Evolutionary conservation across 2,113 vertebrate species (phyloP), one percentile per base, ranked within the genome.

Genomic region (Semicossyphus pulcher): DNA sequence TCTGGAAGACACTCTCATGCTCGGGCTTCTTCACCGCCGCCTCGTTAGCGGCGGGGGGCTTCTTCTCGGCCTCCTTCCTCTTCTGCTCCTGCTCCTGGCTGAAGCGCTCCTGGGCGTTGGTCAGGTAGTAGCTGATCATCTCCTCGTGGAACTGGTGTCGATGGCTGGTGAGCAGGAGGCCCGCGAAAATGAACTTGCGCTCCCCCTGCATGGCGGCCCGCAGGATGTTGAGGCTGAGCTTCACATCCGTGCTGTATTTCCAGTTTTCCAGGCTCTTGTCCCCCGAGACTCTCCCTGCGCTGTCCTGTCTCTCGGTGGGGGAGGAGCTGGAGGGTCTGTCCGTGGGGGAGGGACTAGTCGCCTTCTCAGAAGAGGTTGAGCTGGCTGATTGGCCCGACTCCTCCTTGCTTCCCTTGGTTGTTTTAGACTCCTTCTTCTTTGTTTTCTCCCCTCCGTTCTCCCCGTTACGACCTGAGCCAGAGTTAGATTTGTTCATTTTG

Each of bases 221-320:
- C 88, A 99, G 91, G 87, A 99, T 99, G 89, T 97, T 99, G 76
- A 99, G 96, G 91, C 98, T 99, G 72, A 99, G 95, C 93, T 98
- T 99, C 78, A 99, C 98, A 12, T 99, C 98, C 0, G 98, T 98
- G 94, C 98, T 98, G 93, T 99, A 99, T 85, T 97, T 99, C 97
- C 96, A 99, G 5, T 95, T 93, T 72, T 98, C 97, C 32, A 95
- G 71, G 45, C 92, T 94, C 86, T 94, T 95, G 70, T 96, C 96
- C 45, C 92, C 90, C 1, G 92, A 89, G 34, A 86, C 87, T 80
- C 93, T 96, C 51, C 88, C 91, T 29, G 80, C 76, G 41, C 82
- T 89, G 70, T 88, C 86, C 59, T 81, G 90, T 78, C 90, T 90
- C 81, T 92, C 92, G 0, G 89, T 86, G 26, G 93, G 92, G 59